These are phyloP conservation scores for Sphaerophoria rueppellii DNA, from an alignment of 2,888 invertebrate species.

Conservation along the genomic window DNA sequence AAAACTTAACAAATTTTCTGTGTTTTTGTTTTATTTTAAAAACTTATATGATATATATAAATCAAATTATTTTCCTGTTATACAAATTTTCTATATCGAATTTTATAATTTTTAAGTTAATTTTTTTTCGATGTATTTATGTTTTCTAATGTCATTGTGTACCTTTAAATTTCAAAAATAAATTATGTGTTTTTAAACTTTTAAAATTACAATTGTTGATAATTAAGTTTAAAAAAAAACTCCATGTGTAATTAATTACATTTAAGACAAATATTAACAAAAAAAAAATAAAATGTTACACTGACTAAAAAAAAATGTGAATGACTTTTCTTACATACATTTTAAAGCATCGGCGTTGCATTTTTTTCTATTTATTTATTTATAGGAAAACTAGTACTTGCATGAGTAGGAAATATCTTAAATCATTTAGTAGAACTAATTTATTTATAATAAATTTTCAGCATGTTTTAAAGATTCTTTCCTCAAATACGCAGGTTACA, in stretches of 20 bases:
- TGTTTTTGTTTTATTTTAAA: slow-evolving; percentile 9
- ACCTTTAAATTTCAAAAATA: slow-evolving; percentile 61
- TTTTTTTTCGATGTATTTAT: slow-evolving; percentile 23
- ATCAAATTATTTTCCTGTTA: slow-evolving; percentile 20
- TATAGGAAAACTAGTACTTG: neutral
- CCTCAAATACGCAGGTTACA: neutral
- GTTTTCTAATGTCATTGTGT: slow-evolving; percentile 57
- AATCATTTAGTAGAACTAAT: slow-evolving; percentile 2
- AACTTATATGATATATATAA: slow-evolving; percentile 48
- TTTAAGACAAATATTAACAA: slow-evolving; percentile 37
- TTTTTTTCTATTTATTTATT: too few species aligned
- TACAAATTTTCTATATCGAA: neutral
- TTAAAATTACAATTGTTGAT: slow-evolving; percentile 55
- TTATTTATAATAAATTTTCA: neutral
- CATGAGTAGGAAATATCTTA: slow-evolving; percentile 33
- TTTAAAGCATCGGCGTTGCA: too few species aligned
- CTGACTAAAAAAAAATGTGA: slow-evolving; percentile 43
- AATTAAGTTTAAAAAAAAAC: slow-evolving; percentile 54
- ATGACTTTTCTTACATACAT: too few species aligned
- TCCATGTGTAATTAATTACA: slow-evolving; percentile 53
- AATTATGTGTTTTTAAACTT: slow-evolving; percentile 50
- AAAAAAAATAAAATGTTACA: slow-evolving; percentile 66
- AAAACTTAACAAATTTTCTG: slow-evolving; percentile 8
- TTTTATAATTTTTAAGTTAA: neutral
- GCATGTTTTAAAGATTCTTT: neutral